phyloP scores from a whole-genome alignment of 2,797 vertebrate species.

The Aulostomus chinensis region DNA sequence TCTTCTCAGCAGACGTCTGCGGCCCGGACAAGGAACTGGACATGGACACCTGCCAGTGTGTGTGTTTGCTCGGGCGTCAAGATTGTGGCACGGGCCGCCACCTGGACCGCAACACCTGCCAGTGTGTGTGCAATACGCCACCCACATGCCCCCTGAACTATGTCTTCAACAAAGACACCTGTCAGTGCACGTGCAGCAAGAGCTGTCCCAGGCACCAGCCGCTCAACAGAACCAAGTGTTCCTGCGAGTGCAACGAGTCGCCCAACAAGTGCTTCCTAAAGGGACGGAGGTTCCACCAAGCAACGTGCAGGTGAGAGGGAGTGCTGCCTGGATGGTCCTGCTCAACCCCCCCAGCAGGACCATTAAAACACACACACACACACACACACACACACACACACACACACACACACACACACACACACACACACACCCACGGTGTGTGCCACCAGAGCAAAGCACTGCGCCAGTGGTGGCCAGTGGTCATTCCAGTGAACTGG shows the following conservation, averaged over 20 bases:
- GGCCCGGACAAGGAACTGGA: conserved; percentile 91
- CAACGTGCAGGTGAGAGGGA: conserved; percentile 90
- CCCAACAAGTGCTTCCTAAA: conserved; percentile 93
- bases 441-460: too few species aligned
- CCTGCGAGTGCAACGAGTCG: conserved; percentile 92
- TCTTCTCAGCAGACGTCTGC: conserved; percentile 82
- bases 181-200: conserved; percentile 88
- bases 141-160: conserved; percentile 79
- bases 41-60: conserved; percentile 91
- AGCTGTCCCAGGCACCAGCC: conserved; percentile 90
- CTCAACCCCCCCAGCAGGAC: too few species aligned
- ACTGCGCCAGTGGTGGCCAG: too few species aligned
- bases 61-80: conserved; percentile 79
- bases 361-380: too few species aligned
- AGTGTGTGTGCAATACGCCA: conserved; percentile 85
- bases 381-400: too few species aligned
- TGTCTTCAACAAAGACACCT: conserved; percentile 88
- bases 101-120: conserved; percentile 87
- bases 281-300: conserved; percentile 89
- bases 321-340: too few species aligned
- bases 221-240: conserved; percentile 88
- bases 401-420: too few species aligned
- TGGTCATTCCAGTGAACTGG: conserved; percentile 6
- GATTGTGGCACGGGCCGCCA: conserved; percentile 87
- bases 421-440: too few species aligned